Percentiles rank a stretch among this genome's conserved stretches.
phyloP scores from a whole-genome alignment of 2,888 invertebrate genomes.

The Tetragonula carbonaria region DNA sequence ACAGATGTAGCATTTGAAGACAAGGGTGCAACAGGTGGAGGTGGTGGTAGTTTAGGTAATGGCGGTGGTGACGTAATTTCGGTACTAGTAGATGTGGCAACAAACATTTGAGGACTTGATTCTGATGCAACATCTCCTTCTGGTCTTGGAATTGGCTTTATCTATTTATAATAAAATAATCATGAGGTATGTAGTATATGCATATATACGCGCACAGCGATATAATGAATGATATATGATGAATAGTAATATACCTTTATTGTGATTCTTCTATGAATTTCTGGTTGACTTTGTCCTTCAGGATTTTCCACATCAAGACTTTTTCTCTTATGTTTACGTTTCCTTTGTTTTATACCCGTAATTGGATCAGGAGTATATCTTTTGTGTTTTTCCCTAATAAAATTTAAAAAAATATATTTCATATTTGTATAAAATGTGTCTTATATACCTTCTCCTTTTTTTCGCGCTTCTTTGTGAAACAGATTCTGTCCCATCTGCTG shows the following conservation, averaged over 20 bases:
- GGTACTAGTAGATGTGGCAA: conserved; percentile 82
- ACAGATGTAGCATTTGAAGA: conserved; percentile 77
- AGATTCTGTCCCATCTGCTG: conserved; percentile 79
- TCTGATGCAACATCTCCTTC: conserved; percentile 88
- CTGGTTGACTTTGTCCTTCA: conserved; percentile 83
- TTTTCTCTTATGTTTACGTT: conserved; percentile 92
- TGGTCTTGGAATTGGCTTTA: conserved; percentile 91
- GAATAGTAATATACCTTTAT: conserved; percentile 87
- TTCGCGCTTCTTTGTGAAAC: conserved; percentile 81
- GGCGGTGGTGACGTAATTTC: conserved; percentile 80
- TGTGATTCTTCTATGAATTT: conserved; percentile 90
- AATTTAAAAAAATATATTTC: conserved; percentile 12
- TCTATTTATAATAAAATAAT: conserved; percentile 83
- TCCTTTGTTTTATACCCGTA: conserved; percentile 88
- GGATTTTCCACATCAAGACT: conserved; percentile 87
- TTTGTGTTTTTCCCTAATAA: conserved; percentile 88
- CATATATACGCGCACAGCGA: background rate
- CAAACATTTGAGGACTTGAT: conserved; percentile 91
- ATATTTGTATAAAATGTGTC: conserved; percentile 1
- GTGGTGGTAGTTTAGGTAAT: conserved; percentile 71
- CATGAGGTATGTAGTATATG: background rate
- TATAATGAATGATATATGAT: background rate
- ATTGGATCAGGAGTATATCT: conserved; percentile 90
- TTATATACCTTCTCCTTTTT: conserved; percentile 79
- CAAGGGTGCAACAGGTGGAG: conserved; percentile 70